phyloP scores from a whole-genome alignment of 1,140 invertebrate species.

The Calephelis virginiensis region DNA sequence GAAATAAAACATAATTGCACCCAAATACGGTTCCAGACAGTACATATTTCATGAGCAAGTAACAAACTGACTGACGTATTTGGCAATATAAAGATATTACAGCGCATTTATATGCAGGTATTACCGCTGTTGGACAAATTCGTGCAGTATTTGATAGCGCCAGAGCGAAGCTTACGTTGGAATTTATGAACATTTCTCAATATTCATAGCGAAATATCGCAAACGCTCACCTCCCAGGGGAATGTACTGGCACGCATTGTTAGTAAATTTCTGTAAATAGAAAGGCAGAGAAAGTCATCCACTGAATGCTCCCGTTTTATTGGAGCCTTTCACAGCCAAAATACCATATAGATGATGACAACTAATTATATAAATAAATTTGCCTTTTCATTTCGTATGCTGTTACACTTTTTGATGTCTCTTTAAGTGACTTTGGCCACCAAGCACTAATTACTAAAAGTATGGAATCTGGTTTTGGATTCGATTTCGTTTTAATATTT shows the following conservation, averaged over 20 bases:
- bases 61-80: conserved; percentile 4
- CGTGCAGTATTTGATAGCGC: conserved; percentile 29
- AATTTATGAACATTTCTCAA: conserved; percentile 58
- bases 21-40: neutral
- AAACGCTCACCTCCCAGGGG: conserved; percentile 32
- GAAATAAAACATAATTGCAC: too few relatives aligned
- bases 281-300: conserved; percentile 47
- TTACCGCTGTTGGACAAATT: conserved; percentile 25
- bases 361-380: neutral
- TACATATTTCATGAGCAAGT: conserved; percentile 2
- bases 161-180: conserved; percentile 19
- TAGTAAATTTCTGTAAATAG: conserved; percentile 49
- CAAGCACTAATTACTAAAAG: too few relatives aligned
- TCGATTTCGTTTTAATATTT: too few relatives aligned
- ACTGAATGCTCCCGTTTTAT: conserved; percentile 52
- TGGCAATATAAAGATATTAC: conserved; percentile 14
- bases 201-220: conserved; percentile 59
- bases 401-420: too few relatives aligned
- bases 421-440: too few relatives aligned
- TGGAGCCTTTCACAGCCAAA: conserved; percentile 14
- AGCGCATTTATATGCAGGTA: conserved; percentile 18
- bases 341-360: conserved; percentile 11
- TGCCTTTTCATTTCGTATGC: conserved; percentile 23
- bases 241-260: conserved; percentile 44
- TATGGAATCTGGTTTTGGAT: too few relatives aligned